These are phyloP conservation scores for Electrona antarctica DNA, from an alignment of 2,113 vertebrate species.

Conservation along the genomic window DNA sequence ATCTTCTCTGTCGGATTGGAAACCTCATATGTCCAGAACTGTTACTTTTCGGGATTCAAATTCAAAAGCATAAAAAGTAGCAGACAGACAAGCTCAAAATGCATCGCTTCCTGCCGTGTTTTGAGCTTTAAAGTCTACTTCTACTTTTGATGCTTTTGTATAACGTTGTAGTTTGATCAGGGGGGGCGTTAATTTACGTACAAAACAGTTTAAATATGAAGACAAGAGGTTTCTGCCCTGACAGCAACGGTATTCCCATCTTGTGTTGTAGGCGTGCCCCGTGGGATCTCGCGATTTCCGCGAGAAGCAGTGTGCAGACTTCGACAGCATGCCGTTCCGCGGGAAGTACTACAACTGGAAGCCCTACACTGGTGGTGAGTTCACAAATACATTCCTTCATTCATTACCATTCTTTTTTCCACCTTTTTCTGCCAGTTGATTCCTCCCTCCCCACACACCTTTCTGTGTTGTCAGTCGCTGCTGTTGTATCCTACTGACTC, in stretches of 20 bases:
- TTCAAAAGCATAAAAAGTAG: too few relatives aligned
- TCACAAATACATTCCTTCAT: not conserved
- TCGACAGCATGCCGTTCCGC: conserved; percentile 96
- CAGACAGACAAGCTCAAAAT: conserved; percentile 20
- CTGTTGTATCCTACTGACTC: too few relatives aligned
- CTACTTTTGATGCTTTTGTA: conserved; percentile 26
- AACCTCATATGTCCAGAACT: conserved; percentile 3
- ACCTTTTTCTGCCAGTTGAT: not conserved
- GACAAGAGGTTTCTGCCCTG: not conserved
- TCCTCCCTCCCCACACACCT: too few relatives aligned
- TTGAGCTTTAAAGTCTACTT: conserved; percentile 33
- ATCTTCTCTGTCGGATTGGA: conserved; percentile 1
- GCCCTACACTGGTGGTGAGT: conserved; percentile 95
- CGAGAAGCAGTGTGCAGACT: conserved; percentile 97
- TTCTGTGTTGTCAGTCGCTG: too few relatives aligned
- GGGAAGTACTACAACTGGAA: conserved; percentile 99
- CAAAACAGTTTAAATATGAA: not conserved
- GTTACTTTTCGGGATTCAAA: too few relatives aligned
- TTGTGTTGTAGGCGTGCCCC: conserved; percentile 83
- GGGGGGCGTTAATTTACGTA: too few relatives aligned
- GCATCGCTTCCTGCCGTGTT: too few relatives aligned
- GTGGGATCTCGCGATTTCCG: conserved; percentile 91
- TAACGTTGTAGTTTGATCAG: conserved; percentile 21
- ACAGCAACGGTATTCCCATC: too few relatives aligned
- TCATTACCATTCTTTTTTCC: not conserved